phyloP scores from a whole-genome alignment of 1,140 invertebrate genomes.

The Drosophila prosaltans region DNA sequence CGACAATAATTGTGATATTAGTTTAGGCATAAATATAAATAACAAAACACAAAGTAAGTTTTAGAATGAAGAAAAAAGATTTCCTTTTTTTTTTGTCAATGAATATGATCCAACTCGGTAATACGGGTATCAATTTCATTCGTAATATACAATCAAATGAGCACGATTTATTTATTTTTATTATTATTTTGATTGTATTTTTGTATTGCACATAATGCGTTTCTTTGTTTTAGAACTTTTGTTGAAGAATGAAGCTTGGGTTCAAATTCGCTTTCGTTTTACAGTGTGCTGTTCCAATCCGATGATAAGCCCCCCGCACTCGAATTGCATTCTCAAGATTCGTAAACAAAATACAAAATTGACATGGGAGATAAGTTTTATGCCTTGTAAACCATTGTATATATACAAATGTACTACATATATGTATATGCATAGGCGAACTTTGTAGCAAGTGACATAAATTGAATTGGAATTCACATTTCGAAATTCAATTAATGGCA shows the following conservation, averaged over 20 bases:
- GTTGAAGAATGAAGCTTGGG: no score
- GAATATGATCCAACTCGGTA: no score
- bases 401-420: neutral
- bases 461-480: conserved; percentile 55
- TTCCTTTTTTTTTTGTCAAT: no score
- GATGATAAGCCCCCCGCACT: neutral
- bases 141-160: no score
- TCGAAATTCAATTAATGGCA: conserved; percentile 30
- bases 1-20: conserved; percentile 20
- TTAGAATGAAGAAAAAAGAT: no score
- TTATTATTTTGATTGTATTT: no score
- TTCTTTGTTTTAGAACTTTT: no score
- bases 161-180: no score
- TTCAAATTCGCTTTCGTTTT: no score
- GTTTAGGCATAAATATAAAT: neutral
- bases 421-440: neutral
- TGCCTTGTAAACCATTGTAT: neutral
- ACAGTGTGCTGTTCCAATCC: no score
- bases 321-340: conserved; percentile 40
- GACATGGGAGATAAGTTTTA: conserved; percentile 4
- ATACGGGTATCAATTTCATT: no score
- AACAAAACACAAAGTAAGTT: conserved; percentile 31
- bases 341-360: conserved; percentile 32
- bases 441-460: conserved; percentile 43
- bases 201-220: no score